phyloP scores from a whole-genome alignment of 2,797 vertebrate species.

The Galagoides demidoff region DNA sequence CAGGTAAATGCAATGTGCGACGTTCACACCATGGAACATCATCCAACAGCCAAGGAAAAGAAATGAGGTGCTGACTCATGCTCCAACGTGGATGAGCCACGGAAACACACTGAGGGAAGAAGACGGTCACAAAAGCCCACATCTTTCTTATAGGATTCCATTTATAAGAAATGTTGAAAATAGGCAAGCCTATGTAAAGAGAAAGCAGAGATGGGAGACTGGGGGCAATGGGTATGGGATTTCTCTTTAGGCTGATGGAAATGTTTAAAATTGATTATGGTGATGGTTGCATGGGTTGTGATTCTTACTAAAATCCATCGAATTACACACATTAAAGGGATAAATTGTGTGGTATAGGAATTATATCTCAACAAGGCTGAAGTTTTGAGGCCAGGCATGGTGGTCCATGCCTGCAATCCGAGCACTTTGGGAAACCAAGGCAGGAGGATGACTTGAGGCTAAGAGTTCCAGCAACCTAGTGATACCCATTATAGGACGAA shows the following conservation, averaged over 20 bases:
- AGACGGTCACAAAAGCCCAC: neutral
- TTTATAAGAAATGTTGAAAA: neutral
- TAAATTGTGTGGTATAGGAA: neutral
- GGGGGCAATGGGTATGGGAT: neutral
- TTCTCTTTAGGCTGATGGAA: conserved; percentile 1
- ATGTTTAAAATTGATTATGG: neutral
- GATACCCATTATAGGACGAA: too few species aligned
- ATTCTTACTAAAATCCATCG: neutral
- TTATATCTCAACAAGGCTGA: neutral
- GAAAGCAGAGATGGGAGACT: neutral
- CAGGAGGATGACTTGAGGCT: neutral
- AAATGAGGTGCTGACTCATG: neutral
- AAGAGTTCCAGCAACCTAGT: neutral
- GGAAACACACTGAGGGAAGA: neutral
- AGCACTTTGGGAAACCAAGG: neutral
- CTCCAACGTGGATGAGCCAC: neutral
- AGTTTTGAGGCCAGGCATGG: neutral
- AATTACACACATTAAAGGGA: neutral
- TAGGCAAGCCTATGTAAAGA: neutral
- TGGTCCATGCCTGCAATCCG: neutral
- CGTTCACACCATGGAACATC: neutral
- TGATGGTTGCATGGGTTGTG: neutral
- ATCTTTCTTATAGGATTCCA: neutral
- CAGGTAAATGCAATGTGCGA: neutral
- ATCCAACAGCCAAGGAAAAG: neutral